These are phyloP conservation scores for Thera britannica DNA, from an alignment of 2,888 invertebrate species.

Conservation along the genomic window DNA sequence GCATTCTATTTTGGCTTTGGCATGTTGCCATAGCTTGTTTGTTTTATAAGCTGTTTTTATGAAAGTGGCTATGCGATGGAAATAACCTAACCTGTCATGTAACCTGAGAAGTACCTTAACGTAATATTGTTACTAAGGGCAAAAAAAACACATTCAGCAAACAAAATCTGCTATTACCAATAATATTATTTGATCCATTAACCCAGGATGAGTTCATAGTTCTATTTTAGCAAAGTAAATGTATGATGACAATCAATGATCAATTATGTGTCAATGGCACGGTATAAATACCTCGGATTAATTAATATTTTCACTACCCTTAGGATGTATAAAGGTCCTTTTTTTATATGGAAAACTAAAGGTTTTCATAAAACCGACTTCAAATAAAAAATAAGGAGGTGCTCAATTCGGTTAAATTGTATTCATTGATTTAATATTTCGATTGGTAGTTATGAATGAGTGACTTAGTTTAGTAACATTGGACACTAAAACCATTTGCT, in stretches of 20 bases:
- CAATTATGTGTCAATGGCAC: too few relatives aligned
- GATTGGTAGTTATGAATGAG: neutral
- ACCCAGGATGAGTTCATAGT: too few relatives aligned
- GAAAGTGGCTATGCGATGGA: slow-evolving; percentile 83
- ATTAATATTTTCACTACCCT: too few relatives aligned
- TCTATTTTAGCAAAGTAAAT: too few relatives aligned
- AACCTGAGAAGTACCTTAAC: slow-evolving; percentile 72
- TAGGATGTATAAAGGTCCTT: too few relatives aligned
- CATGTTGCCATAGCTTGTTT: slow-evolving; percentile 82
- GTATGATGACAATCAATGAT: too few relatives aligned
- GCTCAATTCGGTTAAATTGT: too few relatives aligned
- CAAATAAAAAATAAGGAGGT: neutral
- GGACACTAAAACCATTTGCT: slow-evolving; percentile 55
- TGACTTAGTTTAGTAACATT: neutral
- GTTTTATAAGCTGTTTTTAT: slow-evolving; percentile 85
- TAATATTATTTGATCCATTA: neutral
- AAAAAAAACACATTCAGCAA: slow-evolving; percentile 1
- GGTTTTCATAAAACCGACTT: neutral
- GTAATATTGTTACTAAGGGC: slow-evolving; percentile 48
- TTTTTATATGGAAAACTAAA: too few relatives aligned
- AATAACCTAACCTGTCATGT: slow-evolving; percentile 83
- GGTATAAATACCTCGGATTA: too few relatives aligned
- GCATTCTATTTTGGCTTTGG: slow-evolving; percentile 79
- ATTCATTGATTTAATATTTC: neutral
- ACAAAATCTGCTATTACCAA: too few relatives aligned